Base-by-base conservation (phyloP, 2,888 invertebrate genomes). In the Furcula furcula region DNA sequence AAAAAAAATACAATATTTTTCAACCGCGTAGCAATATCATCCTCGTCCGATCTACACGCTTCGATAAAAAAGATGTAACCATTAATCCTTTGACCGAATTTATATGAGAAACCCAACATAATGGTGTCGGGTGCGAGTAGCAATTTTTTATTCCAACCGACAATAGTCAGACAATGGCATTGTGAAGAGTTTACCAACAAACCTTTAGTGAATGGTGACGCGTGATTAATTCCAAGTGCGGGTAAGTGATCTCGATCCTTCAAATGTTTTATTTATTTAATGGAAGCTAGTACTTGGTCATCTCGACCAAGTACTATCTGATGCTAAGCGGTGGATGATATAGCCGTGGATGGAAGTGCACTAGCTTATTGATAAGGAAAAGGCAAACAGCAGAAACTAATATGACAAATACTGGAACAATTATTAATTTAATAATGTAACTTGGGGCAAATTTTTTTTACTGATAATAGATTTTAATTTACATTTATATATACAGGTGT, bases 141-240 rank as follows among this genome's bases (percentile, higher is more conserved):
- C 64, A 58, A 58, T 58, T 69, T 65, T 67, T 68, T 68, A 61
- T 53, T 50, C 36, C 12, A 22, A 26, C 23, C 31, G 55, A 79
- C 76, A 76, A 77, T 65, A 47, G 57, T 30, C 30, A 67, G 67
- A 79, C 66, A 66, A 66, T 75, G 54, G 52, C 46, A 69, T 80
- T 79, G 79, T 80, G 56, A 62, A 61, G 66, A 85, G 87, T 87
- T 83, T 87, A 82, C 86, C 83, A 86, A 86, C 87, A 87, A 64
- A 71, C 68, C 48, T 57, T 57, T 46, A 62, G 68, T 76, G 74
- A 76, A 69, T 11, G 68, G 67, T 55, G 65, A 67, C 65, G 72
- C 77, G 76, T 83, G 85, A 86, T 86, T 83, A 84, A 83, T 85
- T 79, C 69, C 56, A 76, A 77, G 81, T 79, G 65, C 55, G 64